Evolutionary conservation across 1,140 invertebrate species (phyloP).

Genomic region (Micrasema longulum): DNA sequence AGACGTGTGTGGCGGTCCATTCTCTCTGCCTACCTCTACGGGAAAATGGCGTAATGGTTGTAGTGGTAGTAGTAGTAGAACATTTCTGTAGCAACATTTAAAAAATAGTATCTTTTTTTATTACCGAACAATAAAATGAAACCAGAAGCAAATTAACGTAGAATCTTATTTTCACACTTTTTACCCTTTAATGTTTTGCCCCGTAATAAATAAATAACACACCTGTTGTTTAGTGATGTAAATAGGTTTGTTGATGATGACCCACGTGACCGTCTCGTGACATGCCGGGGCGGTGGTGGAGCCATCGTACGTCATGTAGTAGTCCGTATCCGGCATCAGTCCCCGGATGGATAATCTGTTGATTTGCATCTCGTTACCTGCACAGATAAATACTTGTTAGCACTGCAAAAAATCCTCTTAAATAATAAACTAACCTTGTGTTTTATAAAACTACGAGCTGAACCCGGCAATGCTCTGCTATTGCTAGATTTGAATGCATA

Average conservation of each 20-base stretch:
- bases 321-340: conserved; percentile 90
- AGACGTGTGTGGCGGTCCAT: no score
- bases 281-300: conserved; percentile 94
- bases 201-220: conserved; percentile 34
- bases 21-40: no score
- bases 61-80: neutral
- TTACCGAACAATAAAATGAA: neutral
- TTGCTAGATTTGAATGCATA: no score
- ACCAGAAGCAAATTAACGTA: no score
- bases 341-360: conserved; percentile 85
- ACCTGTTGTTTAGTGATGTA: conserved; percentile 96
- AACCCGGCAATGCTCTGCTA: no score
- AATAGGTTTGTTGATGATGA: conserved; percentile 96
- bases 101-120: neutral
- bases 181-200: neutral
- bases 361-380: conserved; percentile 85
- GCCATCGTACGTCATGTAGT: conserved; percentile 98
- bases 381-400: no score
- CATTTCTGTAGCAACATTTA: neutral
- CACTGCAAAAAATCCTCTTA: no score
- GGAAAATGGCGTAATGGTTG: no score
- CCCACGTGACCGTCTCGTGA: conserved; percentile 94
- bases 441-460: no score
- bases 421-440: no score
- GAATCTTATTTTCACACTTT: no score